Base-by-base conservation (phyloP, 2,113 vertebrate genomes). In the Eidolon helvum region DNA sequence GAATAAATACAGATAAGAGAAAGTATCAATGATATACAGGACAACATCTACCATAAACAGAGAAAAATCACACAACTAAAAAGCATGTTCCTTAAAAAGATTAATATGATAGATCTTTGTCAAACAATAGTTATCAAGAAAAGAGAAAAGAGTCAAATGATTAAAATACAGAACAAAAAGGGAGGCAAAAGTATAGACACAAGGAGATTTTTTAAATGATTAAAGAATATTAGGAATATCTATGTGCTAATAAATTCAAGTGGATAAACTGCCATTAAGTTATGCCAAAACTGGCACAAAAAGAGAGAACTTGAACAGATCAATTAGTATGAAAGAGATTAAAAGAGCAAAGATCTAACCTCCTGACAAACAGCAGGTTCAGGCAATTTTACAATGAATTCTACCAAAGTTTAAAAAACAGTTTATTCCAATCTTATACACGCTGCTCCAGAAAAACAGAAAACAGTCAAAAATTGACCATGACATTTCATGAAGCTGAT, bases 161-260 rank as follows among this genome's bases (percentile, higher is more conserved):
- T 88, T 74, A 93, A 69, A 97, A 75, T 66, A 96, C 4, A 93
- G 38, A 89, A 96, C 40, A 15, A 87, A 96, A 97, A 85, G 10
- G 30, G 30, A 82, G 59, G 28, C 30, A 65, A 91, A 91, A 83
- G n/a, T 61, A 87, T 35, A 69, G 16, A 45, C 33, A 94, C 8
- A 55, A 65, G 38, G 30, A 90, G 5, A 68, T 57, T 89, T 92
- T 43, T 71, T 57, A 79, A 95, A 82, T 38, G 55, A 89, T 87
- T 35, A 82, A 65, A 79, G 35, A 83, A 57, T 72, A 94, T 30
- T 65, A 95, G 71, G 7, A 91, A 38, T 91, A 91, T 53, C 55
- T 87, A 50, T 30, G n/a, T 71, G 19, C 14, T 82, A 85, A 80
- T 65, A 91, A 48, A 85, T 78, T 55, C 48, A 12, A 95, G 63